phyloP scores from a whole-genome alignment of 64 coral and sea anemone species.

The Stylophora pistillata region DNA sequence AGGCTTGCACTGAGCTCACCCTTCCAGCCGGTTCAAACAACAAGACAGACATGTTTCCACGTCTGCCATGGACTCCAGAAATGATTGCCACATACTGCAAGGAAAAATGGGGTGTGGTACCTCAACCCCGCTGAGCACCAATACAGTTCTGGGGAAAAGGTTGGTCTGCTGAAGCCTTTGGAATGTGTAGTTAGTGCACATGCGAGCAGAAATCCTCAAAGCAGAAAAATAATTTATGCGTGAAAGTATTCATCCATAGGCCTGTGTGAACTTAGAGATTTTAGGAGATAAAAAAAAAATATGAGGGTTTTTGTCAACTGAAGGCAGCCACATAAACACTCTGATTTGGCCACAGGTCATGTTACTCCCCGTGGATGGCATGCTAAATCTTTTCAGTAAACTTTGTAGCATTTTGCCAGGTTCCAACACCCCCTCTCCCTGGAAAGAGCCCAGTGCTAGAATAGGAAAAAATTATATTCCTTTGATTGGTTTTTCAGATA shows the following conservation, averaged over 20 bases:
- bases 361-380: no score
- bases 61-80: conserved; percentile 77
- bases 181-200: no score
- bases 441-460: background rate
- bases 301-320: no score
- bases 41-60: conserved; percentile 90
- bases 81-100: conserved; percentile 80
- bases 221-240: no score
- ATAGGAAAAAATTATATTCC: background rate
- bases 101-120: conserved; percentile 74
- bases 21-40: conserved; percentile 84
- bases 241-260: no score
- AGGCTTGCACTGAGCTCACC: conserved; percentile 85
- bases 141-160: conserved; percentile 91
- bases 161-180: background rate
- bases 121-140: conserved; percentile 61
- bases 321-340: no score
- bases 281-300: no score
- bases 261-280: no score
- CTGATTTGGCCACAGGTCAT: no score
- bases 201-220: no score
- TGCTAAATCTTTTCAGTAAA: no score
- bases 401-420: no score
- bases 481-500: conserved; percentile 45
- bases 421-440: background rate